Evolutionary conservation across 2,113 vertebrate species (phyloP).

Genomic region (Datnioides undecimradiatus): DNA sequence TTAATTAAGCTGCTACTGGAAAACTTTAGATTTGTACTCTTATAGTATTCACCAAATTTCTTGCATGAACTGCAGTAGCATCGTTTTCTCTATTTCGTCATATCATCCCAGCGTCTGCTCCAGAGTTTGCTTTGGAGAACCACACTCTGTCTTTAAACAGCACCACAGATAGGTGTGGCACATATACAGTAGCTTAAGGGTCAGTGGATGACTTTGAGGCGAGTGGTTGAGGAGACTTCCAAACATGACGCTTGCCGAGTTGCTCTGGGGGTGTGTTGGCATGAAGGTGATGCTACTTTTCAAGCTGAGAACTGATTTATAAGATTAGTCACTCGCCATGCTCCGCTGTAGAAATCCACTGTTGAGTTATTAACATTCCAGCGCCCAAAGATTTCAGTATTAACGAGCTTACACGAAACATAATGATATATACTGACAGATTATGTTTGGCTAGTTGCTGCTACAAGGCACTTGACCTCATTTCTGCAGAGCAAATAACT

Average conservation of each 20-base stretch:
- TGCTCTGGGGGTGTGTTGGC: not conserved
- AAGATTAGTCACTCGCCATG: not conserved
- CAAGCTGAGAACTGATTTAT: not conserved
- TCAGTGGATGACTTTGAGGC: not conserved
- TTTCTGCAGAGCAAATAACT: constrained; percentile 4
- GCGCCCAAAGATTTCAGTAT: not conserved
- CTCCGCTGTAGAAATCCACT: not conserved
- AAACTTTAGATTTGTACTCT: not conserved
- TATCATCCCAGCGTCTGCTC: not conserved
- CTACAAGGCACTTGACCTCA: not conserved
- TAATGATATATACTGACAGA: not conserved
- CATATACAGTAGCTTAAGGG: not conserved
- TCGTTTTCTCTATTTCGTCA: no score
- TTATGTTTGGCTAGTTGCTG: not conserved
- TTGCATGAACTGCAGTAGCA: not conserved
- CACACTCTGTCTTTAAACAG: not conserved
- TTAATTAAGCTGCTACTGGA: not conserved
- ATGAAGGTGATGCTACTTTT: not conserved
- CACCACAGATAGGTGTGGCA: not conserved
- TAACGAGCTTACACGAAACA: not conserved
- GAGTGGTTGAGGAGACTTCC: not conserved
- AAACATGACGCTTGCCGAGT: not conserved
- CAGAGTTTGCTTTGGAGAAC: not conserved
- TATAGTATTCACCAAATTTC: not conserved
- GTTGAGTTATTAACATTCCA: not conserved